Evolutionary conservation across 2,888 invertebrate species (phyloP), one percentile per base, ranked within the genome.

Genomic region (Chalcosyrphus nemorum): DNA sequence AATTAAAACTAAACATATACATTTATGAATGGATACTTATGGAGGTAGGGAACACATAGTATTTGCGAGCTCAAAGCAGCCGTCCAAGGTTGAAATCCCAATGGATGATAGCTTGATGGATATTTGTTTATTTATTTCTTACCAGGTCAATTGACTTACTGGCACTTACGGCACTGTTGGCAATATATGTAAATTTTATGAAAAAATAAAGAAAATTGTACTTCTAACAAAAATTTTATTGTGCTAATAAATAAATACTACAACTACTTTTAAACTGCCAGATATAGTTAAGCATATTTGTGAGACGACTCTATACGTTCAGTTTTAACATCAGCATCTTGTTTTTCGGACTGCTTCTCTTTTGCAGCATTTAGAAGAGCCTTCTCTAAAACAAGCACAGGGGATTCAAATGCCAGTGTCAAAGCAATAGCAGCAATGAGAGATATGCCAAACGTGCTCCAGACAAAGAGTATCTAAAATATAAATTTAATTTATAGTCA

Each of bases 391-490:
- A 87, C 87, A 2, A 90, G 86, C n/a, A 90, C 86, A 2, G 92
- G 92, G 7, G 90, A 89, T 86, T 92, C 92, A 86, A 92, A 91
- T 7, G 89, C 86, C 54, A 92, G 76, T 1, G 88, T 88, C 87
- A 89, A 88, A 41, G 91, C 66, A 5, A 89, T 68, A 0, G 90
- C 87, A n/a, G 90, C 27, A 9, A 35, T 38, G 0, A 86, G 17
- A 27, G 82, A 77, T 2, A 81, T 47, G 4, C 82, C 86, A 41
- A 86, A 86, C 2, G 75, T 66, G 11, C 63, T 38, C 86, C 86
- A 86, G 19, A 86, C 81, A 27, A 21, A 32, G 6, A 72, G 24
- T 15, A 86, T 81, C 86, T 86, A n/a, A n/a, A 61, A 70, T 29
- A 13, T 0, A 32, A 7, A 47, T 7, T 13, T 4, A 56, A 24